Percentiles rank a stretch among this genome's conserved stretches.
phyloP scores from a whole-genome alignment of 2,113 vertebrate genomes.

The Nothocercus nigrocapillus region DNA sequence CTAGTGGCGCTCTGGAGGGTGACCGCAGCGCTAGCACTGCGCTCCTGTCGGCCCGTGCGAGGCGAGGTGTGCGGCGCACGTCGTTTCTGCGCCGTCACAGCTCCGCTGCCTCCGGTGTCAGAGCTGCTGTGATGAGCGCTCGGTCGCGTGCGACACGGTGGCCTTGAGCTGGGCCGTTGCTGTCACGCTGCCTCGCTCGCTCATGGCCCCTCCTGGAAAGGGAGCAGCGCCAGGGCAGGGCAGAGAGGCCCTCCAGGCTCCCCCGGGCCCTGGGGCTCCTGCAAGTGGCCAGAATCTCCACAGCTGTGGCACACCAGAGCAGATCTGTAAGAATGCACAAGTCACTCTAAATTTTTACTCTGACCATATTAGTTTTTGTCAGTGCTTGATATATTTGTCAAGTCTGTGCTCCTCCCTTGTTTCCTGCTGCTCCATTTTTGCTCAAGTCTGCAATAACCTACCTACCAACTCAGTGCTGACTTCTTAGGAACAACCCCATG shows the following conservation, averaged over 20 bases:
- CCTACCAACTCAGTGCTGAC: fast-evolving
- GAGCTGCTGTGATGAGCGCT: fast-evolving
- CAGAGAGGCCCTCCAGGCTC: neutral
- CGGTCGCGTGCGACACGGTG: fast-evolving
- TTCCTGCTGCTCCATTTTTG: too few species aligned
- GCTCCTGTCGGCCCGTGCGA: neutral
- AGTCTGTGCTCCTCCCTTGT: neutral
- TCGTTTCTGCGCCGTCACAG: neutral
- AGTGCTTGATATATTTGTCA: neutral
- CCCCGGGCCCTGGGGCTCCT: neutral
- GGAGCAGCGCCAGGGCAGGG: neutral
- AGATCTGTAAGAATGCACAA: neutral
- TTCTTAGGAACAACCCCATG: neutral
- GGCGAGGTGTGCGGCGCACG: neutral
- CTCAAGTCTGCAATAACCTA: neutral
- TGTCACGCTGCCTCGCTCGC: fast-evolving
- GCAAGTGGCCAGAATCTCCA: too few species aligned
- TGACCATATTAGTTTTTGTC: neutral
- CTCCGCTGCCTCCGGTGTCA: neutral
- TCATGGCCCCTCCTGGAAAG: neutral
- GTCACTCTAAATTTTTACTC: neutral
- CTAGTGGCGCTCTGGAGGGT: neutral
- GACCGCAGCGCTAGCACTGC: neutral
- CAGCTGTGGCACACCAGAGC: neutral
- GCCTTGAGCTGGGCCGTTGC: fast-evolving